phyloP scores from a whole-genome alignment of 2,113 vertebrate species.

The Nothobranchius kuhntae region DNA sequence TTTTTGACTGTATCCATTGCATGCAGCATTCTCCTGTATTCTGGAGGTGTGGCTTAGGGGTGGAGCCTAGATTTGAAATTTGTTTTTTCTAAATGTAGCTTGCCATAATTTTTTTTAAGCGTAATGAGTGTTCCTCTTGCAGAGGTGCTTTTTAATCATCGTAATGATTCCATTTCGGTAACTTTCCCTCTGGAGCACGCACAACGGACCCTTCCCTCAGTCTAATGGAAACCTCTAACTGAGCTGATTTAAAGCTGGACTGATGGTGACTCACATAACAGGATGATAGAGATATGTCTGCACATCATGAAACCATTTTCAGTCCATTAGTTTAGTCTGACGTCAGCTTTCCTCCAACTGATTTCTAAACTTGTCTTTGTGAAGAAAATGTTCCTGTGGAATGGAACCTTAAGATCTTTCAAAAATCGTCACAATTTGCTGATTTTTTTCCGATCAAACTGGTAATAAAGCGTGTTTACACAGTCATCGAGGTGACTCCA shows the following conservation, averaged over 20 bases:
- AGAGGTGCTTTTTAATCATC: neutral
- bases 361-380: too few species aligned
- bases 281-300: neutral
- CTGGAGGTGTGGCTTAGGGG: too few species aligned
- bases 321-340: neutral
- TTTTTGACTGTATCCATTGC: too few species aligned
- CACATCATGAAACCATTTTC: neutral
- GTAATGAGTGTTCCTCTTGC: neutral
- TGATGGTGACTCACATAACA: constrained; percentile 53
- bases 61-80: too few species aligned
- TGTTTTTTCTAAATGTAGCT: too few species aligned
- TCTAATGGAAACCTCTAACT: constrained; percentile 47
- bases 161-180: constrained; percentile 35
- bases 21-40: too few species aligned
- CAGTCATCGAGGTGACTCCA: neutral
- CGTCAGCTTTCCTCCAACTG: neutral
- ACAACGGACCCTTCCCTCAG: constrained; percentile 34
- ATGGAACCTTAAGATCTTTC: neutral
- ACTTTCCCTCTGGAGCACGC: constrained; percentile 24
- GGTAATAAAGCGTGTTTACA: neutral
- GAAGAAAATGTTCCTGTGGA: neutral
- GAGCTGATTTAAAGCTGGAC: constrained; percentile 58
- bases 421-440: neutral
- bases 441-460: too few species aligned
- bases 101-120: too few species aligned